Percentiles rank a stretch among this genome's conserved stretches.
phyloP scores from a whole-genome alignment of 2,797 vertebrate genomes.

The Fundulus diaphanus region DNA sequence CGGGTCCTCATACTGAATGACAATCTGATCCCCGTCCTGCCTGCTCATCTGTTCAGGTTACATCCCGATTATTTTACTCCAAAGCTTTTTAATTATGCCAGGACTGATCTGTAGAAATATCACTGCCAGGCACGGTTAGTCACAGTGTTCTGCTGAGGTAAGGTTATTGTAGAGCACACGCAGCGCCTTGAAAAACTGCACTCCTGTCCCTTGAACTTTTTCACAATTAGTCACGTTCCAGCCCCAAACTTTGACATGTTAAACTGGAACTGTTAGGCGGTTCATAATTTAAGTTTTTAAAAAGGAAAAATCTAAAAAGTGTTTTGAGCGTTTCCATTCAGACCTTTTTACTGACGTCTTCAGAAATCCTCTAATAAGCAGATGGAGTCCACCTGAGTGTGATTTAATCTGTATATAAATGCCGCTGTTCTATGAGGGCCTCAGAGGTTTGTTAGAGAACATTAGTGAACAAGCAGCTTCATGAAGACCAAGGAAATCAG shows the following conservation, averaged over 20 bases:
- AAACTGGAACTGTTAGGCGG: background rate
- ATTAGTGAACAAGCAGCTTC: background rate
- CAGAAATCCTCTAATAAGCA: background rate
- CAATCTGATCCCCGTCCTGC: conserved; percentile 96
- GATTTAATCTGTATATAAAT: background rate
- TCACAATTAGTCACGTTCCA: conserved; percentile 7
- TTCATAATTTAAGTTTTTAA: background rate
- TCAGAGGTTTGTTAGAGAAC: background rate
- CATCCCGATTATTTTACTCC: conserved; percentile 54
- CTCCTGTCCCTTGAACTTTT: conserved; percentile 9
- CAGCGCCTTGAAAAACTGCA: background rate
- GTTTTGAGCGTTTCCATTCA: background rate
- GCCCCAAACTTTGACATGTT: background rate
- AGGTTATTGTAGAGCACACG: conserved; percentile 35
- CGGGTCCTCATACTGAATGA: conserved; percentile 98
- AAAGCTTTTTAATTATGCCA: conserved; percentile 63
- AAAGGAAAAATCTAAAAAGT: background rate
- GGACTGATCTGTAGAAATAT: conserved; percentile 74
- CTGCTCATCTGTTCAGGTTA: conserved; percentile 84
- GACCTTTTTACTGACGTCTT: background rate
- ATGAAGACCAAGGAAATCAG: background rate
- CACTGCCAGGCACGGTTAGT: conserved; percentile 52
- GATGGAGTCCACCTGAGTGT: background rate
- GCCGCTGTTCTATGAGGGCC: background rate
- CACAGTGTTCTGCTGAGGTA: conserved; percentile 43